phyloP scores from a whole-genome alignment of 2,113 vertebrate species.

The Choloepus hoffmanni region DNA sequence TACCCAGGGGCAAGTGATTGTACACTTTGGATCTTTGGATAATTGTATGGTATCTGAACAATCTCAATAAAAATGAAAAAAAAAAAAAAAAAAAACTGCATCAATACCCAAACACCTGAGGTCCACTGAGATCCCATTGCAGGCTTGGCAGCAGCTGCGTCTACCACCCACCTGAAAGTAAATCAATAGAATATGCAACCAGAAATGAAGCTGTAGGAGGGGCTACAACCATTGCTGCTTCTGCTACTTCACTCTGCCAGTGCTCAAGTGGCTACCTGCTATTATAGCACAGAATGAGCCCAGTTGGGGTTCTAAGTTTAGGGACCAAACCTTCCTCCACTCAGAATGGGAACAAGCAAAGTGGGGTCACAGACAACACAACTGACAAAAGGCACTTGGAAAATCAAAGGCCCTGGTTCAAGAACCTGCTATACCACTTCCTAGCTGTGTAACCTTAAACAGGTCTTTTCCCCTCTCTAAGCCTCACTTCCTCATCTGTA shows the following conservation, averaged over 20 bases:
- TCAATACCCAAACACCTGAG: slow-evolving; percentile 46
- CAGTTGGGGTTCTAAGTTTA: slow-evolving; percentile 46
- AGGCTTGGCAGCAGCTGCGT: slow-evolving; percentile 21
- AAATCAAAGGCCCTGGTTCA: slow-evolving; percentile 33
- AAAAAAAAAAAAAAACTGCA: not conserved
- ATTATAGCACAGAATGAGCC: not conserved
- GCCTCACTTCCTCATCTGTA: not conserved
- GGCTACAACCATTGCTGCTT: not conserved
- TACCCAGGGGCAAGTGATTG: too few relatives aligned
- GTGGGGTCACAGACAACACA: not conserved
- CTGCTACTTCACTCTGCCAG: slow-evolving; percentile 1
- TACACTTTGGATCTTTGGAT: too few relatives aligned
- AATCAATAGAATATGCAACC: slow-evolving; percentile 31
- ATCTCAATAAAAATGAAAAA: too few relatives aligned
- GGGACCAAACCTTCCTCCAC: slow-evolving; percentile 21
- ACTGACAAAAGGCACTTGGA: slow-evolving; percentile 20
- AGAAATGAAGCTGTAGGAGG: slow-evolving; percentile 30
- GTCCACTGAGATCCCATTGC: slow-evolving; percentile 12
- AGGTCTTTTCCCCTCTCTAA: not conserved
- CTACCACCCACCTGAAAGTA: slow-evolving; percentile 31
- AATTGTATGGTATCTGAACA: too few relatives aligned
- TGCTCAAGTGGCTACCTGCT: not conserved
- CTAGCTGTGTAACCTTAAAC: slow-evolving; percentile 22
- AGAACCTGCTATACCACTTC: not conserved
- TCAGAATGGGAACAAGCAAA: slow-evolving; percentile 14